Evolutionary conservation across 1,140 invertebrate species (phyloP).

Genomic region (Drosophila fuyamai): DNA sequence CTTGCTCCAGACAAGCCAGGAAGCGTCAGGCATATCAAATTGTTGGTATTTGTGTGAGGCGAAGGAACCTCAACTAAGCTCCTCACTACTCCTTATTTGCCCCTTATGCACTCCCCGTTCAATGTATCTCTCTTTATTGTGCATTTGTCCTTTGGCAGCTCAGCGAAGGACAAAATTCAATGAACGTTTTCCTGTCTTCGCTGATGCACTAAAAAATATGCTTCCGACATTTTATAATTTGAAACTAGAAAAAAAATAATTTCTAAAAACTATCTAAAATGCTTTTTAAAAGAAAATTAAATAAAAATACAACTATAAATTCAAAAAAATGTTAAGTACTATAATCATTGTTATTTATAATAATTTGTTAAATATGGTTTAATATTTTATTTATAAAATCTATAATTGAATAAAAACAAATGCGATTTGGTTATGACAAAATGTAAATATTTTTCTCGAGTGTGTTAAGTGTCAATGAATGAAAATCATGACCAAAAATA

Average conservation of each 20-base stretch:
- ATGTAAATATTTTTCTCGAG: not conserved
- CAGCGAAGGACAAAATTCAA: constrained; percentile 77
- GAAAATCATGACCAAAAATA: constrained; percentile 13
- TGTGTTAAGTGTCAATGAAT: constrained; percentile 1
- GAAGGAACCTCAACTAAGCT: constrained; percentile 7
- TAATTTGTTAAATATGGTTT: too few species aligned
- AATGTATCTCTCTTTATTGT: constrained; percentile 66
- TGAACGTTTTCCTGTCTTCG: constrained; percentile 46
- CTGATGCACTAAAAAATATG: constrained; percentile 19
- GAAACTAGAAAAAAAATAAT: not conserved
- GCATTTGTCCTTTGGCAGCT: constrained; percentile 77
- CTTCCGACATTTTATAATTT: constrained; percentile 4
- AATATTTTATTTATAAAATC: too few species aligned
- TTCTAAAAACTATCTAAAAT: too few species aligned
- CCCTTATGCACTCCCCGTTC: constrained; percentile 3
- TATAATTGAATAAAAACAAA: too few species aligned
- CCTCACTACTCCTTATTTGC: not conserved
- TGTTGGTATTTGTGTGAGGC: constrained; percentile 29
- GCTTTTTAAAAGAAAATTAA: too few species aligned
- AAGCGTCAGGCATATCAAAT: constrained; percentile 55
- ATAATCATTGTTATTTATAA: too few species aligned
- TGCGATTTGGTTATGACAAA: too few species aligned
- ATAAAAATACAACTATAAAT: too few species aligned
- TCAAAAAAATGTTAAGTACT: too few species aligned
- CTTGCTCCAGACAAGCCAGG: constrained; percentile 51